These are phyloP conservation scores for Cynaeus angustus DNA, from an alignment of 2,888 invertebrate genomes.

Conservation along the genomic window DNA sequence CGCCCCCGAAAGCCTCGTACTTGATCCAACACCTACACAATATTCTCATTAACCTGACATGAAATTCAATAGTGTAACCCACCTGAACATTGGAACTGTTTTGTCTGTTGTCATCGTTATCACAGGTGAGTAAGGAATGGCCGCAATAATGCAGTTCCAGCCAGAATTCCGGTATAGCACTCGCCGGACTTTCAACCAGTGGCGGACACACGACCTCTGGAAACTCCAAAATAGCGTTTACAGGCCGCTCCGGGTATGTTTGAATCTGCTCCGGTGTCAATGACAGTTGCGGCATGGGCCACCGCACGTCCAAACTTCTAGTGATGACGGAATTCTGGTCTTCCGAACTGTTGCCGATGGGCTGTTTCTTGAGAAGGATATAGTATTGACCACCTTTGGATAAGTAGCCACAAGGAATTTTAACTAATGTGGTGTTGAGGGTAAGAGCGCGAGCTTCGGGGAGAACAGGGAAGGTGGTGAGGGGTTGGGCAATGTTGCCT, in stretches of 20 bases:
- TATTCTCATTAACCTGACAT: constrained; percentile 48
- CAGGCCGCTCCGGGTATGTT: constrained; percentile 85
- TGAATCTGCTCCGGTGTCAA: constrained; percentile 84
- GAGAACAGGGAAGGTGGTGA: constrained; percentile 68
- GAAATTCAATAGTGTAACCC: constrained; percentile 38
- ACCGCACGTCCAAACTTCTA: constrained; percentile 84
- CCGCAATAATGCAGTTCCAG: constrained; percentile 88
- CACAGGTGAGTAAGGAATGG: constrained; percentile 82
- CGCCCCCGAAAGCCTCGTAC: constrained; percentile 83
- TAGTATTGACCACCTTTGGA: constrained; percentile 81
- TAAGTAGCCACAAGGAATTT: constrained; percentile 81
- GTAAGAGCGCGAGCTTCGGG: constrained; percentile 68
- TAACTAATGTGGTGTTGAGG: constrained; percentile 67
- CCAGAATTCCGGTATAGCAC: constrained; percentile 80
- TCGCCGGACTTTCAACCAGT: constrained; percentile 73
- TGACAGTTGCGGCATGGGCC: constrained; percentile 83
- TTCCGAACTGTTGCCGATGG: constrained; percentile 55
- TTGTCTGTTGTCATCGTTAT: constrained; percentile 69
- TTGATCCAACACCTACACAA: constrained; percentile 78
- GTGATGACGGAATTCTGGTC: constrained; percentile 65
- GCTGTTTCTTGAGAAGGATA: constrained; percentile 71
- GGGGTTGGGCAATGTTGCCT: constrained; percentile 65
- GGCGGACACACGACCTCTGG: constrained; percentile 82
- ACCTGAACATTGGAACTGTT: constrained; percentile 73
- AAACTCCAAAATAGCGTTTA: constrained; percentile 84